These are phyloP conservation scores for Lepidothrix coronata DNA, from an alignment of 2,113 vertebrate genomes.

Conservation along the genomic window DNA sequence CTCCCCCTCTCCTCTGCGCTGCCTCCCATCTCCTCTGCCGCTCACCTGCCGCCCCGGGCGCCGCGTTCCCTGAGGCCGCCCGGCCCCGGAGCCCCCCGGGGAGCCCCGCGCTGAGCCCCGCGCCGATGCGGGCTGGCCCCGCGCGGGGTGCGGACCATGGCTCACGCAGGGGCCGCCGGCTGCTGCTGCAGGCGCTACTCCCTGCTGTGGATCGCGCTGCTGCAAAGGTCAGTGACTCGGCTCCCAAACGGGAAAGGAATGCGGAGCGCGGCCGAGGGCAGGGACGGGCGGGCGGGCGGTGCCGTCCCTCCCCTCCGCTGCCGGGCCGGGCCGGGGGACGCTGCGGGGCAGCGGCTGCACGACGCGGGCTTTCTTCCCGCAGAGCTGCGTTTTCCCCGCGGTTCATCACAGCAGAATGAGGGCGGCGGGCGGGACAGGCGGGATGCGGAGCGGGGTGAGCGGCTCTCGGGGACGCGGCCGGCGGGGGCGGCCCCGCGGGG, in stretches of 20 bases:
- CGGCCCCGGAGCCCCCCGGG: not conserved
- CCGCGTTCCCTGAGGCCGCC: not conserved
- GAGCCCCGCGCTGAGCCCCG: not conserved
- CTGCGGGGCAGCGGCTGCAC: not conserved
- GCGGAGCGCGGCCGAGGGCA: not conserved
- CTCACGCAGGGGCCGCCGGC: not conserved
- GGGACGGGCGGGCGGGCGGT: not conserved
- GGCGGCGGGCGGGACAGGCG: not conserved
- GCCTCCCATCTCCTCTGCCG: not conserved
- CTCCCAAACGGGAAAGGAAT: not conserved
- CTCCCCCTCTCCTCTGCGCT: not conserved
- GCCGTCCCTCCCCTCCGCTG: not conserved
- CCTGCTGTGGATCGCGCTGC: not conserved
- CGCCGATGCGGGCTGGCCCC: not conserved
- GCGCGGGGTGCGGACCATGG: not conserved
- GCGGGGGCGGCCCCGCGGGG: not conserved
- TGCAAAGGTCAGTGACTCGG: constrained; percentile 34
- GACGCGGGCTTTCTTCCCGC: not conserved
- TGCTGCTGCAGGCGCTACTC: constrained; percentile 35
- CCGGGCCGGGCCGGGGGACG: not conserved
- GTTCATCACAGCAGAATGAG: not conserved
- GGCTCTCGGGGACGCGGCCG: not conserved
- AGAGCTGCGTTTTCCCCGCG: not conserved
- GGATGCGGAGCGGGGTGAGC: not conserved
- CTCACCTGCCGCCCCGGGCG: not conserved